Percentiles rank a stretch among this genome's conserved stretches.
These are phyloP conservation scores for Pantala flavescens DNA, from an alignment of 1,140 invertebrate genomes.

Conservation along the genomic window DNA sequence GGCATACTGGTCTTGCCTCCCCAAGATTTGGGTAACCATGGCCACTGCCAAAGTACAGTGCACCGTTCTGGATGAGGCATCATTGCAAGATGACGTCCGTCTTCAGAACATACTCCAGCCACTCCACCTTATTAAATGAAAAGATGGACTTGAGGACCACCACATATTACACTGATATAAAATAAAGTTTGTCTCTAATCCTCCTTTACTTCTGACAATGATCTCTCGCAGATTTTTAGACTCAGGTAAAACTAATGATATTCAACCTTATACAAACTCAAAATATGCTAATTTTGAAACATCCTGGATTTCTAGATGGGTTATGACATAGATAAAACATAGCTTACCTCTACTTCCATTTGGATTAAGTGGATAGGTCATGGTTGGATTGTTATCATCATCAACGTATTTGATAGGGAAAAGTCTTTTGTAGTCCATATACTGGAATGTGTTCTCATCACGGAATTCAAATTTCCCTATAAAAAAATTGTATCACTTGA, in stretches of 20 bases:
- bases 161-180: constrained; percentile 10
- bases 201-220: too few species aligned
- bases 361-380: constrained; percentile 83
- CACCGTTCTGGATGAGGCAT: constrained; percentile 98
- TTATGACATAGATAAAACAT: too few species aligned
- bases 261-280: neutral
- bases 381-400: constrained; percentile 62
- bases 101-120: constrained; percentile 74
- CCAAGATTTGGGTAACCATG: constrained; percentile 51
- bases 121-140: constrained; percentile 50
- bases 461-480: constrained; percentile 47
- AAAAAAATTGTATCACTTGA: too few species aligned
- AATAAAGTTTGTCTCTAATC: constrained; percentile 14
- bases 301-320: too few species aligned
- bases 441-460: constrained; percentile 38
- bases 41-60: constrained; percentile 74
- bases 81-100: constrained; percentile 90
- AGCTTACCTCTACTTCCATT: constrained; percentile 70
- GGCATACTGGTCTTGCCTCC: constrained; percentile 29
- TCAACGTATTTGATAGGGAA: constrained; percentile 74
- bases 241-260: neutral
- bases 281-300: too few species aligned
- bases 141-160: constrained; percentile 14
- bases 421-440: constrained; percentile 49
- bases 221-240: neutral